These are phyloP conservation scores for Trididemnum clinides DNA, from an alignment of 23 tunicate genomes.

Conservation along the genomic window DNA sequence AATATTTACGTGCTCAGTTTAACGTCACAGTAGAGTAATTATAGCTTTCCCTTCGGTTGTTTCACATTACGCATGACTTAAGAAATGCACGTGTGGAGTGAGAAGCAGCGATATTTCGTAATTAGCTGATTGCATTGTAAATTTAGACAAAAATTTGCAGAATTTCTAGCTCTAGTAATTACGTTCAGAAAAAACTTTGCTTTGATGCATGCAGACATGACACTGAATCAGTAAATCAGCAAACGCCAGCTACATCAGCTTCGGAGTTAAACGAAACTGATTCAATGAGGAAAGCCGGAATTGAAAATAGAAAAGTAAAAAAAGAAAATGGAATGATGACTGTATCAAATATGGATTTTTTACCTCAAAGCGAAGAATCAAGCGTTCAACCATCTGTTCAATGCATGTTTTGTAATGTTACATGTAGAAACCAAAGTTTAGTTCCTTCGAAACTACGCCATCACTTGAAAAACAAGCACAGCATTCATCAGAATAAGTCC, in stretches of 20 bases:
- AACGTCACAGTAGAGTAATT: too few relatives aligned
- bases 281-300: conserved; percentile 9
- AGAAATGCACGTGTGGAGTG: too few relatives aligned
- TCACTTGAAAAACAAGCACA: conserved; percentile 44
- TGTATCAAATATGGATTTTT: background rate
- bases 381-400: conserved; percentile 28
- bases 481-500: conserved; percentile 55
- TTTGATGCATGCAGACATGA: conserved; percentile 27
- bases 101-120: too few relatives aligned
- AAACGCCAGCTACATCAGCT: conserved; percentile 29
- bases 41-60: too few relatives aligned
- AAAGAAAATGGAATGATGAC: background rate
- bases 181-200: conserved; percentile 20
- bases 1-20: too few relatives aligned
- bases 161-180: conserved; percentile 24
- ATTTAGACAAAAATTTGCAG: too few relatives aligned
- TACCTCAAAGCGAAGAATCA: conserved; percentile 35
- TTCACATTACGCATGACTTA: too few relatives aligned
- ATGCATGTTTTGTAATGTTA: conserved; percentile 36
- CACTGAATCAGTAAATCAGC: conserved; percentile 31
- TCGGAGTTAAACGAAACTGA: conserved; percentile 18
- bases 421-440: conserved; percentile 22
- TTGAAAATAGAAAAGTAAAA: conserved; percentile 21
- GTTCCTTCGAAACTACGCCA: conserved; percentile 34
- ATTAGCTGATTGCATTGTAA: too few relatives aligned